Evolutionary conservation across 1,140 invertebrate species (phyloP).

Genomic region (Drosophila pallidifrons): DNA sequence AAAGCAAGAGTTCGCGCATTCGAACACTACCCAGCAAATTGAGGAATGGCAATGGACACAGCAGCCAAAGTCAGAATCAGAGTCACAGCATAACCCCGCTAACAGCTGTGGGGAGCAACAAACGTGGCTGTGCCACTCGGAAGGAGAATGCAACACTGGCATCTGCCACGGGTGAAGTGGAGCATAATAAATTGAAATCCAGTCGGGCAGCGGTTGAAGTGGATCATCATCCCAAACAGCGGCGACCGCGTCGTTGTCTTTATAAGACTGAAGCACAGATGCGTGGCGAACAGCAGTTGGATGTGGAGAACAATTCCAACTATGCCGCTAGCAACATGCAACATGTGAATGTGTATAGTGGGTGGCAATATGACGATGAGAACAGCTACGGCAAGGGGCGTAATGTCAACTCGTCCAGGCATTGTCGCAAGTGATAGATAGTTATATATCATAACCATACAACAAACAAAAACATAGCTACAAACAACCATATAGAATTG

Average conservation of each 20-base stretch:
- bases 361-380: slow-evolving; percentile 74
- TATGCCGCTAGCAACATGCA: slow-evolving; percentile 70
- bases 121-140: slow-evolving; percentile 74
- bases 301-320: slow-evolving; percentile 76
- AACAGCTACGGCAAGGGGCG: slow-evolving; percentile 74
- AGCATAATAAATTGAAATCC: slow-evolving; percentile 58
- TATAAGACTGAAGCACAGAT: slow-evolving; percentile 78
- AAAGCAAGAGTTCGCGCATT: slow-evolving; percentile 20
- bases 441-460: slow-evolving; percentile 36
- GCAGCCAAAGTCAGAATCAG: slow-evolving; percentile 20
- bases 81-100: slow-evolving; percentile 42
- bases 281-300: slow-evolving; percentile 41
- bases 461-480: slow-evolving; percentile 32
- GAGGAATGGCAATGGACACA: slow-evolving; percentile 9
- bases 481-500: slow-evolving; percentile 18
- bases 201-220: slow-evolving; percentile 28
- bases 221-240: slow-evolving; percentile 50
- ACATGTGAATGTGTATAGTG: slow-evolving; percentile 60
- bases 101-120: slow-evolving; percentile 64
- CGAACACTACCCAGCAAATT: slow-evolving; percentile 17
- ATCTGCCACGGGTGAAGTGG: slow-evolving; percentile 72
- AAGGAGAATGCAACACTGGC: slow-evolving; percentile 59
- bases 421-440: slow-evolving; percentile 75
- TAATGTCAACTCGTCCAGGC: slow-evolving; percentile 65
- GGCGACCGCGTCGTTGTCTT: slow-evolving; percentile 74